Evolutionary conservation across 2,113 vertebrate genomes (phyloP), one percentile per base, ranked within the genome.

Genomic region (Phrynosoma platyrhinos): DNA sequence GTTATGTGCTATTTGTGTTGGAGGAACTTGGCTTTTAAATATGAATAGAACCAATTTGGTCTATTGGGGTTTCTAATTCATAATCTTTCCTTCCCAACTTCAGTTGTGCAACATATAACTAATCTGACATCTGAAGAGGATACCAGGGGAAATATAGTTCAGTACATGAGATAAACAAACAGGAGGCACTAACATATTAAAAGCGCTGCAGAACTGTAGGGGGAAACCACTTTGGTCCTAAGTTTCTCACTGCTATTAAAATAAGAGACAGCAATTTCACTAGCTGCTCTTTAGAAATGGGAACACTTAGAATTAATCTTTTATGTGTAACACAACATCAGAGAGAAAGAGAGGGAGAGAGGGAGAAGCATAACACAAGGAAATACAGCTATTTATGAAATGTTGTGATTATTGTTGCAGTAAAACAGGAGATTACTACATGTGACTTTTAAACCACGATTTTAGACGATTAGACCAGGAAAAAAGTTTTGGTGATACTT

Each of bases 41-140:
- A 27, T 74, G 75, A 74, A 85, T 85, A 77, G 62, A 85, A 76
- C 58, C 30, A 82, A 32, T 75, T 82, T 82, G 52, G 55, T 75
- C 75, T 58, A 82, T 82, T 32, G 40, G 52, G 40, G 21, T 80
- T 85, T 87, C 78, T 74, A 14, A 62, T 87, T 87, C 71, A 52
- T 52, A 76, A 52, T 75, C 55, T 87, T 87, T 81, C 40, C 79
- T 87, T 87, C 71, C 84, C 72, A 42, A 62, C 84, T 77, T 47
- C 20, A 82, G 86, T 66, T 82, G 27, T 82, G 62, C 55, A 87
- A 76, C 55, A 32, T 82, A 82, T 72, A 87, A 72, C 52, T 87
- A 87, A 81, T 87, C 55, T 76, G 71, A 66, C 80, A 87, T 85
- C 55, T 85, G 84, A 85, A 85, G 84, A 85, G 58, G n/a, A 64